Evolutionary conservation across 64 coral and sea anemone species (phyloP).

Genomic region (Stichodactyla mertensii): DNA sequence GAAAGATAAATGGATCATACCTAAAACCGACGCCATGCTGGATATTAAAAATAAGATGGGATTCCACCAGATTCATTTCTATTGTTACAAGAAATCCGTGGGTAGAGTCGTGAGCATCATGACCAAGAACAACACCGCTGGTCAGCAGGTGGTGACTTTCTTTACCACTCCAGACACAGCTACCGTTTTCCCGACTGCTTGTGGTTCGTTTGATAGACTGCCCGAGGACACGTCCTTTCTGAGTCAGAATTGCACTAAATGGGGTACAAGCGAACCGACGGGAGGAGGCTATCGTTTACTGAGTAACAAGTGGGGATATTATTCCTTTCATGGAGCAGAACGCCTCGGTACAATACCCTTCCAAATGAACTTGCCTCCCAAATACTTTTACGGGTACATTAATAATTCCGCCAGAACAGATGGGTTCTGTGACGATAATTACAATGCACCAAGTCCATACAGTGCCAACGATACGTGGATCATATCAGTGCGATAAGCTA

Average conservation of each 20-base stretch:
- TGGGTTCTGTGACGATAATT: background rate
- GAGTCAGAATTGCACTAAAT: background rate
- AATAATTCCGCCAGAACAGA: background rate
- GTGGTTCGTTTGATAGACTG: conserved; percentile 16
- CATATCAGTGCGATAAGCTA: background rate
- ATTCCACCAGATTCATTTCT: conserved; percentile 9
- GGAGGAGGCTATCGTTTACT: background rate
- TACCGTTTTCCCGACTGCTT: background rate
- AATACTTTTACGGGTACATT: background rate
- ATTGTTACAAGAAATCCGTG: background rate
- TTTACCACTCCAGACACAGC: background rate
- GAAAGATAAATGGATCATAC: background rate
- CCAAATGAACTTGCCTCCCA: background rate
- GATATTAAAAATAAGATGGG: background rate
- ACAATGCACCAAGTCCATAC: background rate
- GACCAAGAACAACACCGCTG: conserved; percentile 22
- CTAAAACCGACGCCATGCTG: background rate
- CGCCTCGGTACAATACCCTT: background rate
- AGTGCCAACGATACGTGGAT: background rate
- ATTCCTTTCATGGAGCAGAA: background rate
- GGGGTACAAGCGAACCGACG: background rate
- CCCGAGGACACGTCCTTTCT: background rate
- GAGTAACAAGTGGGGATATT: background rate
- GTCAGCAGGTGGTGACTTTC: background rate
- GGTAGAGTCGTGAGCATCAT: background rate